phyloP scores from a whole-genome alignment of 1,140 invertebrate genomes.

The Drosophila leontia region DNA sequence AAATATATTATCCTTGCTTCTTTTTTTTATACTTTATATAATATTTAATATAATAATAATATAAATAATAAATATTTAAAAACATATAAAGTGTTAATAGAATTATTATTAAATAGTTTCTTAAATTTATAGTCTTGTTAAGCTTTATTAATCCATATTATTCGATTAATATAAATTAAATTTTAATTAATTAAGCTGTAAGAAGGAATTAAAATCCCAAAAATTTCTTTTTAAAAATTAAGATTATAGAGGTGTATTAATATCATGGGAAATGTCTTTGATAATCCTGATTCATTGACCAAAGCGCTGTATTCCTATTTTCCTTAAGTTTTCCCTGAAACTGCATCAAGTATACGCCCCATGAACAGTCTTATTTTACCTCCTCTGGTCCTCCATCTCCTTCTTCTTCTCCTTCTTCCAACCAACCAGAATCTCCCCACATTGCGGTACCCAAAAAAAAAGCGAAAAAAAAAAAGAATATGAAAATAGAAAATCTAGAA shows the following conservation, averaged over 20 bases:
- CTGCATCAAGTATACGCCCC: slow-evolving; percentile 41
- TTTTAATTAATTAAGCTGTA: too few species aligned
- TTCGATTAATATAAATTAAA: too few species aligned
- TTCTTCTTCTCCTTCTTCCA: slow-evolving; percentile 3
- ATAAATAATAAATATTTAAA: too few species aligned
- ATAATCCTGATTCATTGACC: slow-evolving; percentile 1
- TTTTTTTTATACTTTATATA: too few species aligned
- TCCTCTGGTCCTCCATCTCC: neutral
- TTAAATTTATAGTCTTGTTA: too few species aligned
- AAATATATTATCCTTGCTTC: too few species aligned
- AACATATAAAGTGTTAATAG: too few species aligned
- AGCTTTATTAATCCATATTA: too few species aligned
- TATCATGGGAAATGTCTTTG: neutral
- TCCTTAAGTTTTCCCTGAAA: neutral
- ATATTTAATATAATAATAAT: too few species aligned
- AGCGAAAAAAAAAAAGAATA: neutral
- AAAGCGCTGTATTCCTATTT: neutral
- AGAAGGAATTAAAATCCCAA: neutral
- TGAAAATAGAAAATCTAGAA: slow-evolving; percentile 33
- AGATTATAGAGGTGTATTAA: neutral
- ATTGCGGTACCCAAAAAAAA: slow-evolving; percentile 54
- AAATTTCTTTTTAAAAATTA: neutral
- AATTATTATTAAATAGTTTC: too few species aligned
- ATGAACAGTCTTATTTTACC: neutral
- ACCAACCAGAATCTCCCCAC: slow-evolving; percentile 49